These are phyloP conservation scores for Brachyhypopomus gauderio DNA, from an alignment of 2,113 vertebrate species.

Conservation along the genomic window DNA sequence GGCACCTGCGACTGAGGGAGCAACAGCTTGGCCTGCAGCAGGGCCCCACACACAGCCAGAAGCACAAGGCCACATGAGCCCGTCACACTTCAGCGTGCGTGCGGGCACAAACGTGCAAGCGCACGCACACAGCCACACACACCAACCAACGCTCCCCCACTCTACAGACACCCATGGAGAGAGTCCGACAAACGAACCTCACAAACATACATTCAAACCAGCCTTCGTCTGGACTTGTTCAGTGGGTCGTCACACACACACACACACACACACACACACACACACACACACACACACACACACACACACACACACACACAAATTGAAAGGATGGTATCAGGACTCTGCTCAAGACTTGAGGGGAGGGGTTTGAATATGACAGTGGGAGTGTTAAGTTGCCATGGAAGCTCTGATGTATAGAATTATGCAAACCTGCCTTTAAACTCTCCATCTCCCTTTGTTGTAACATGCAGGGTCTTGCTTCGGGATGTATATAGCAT, in stretches of 20 bases:
- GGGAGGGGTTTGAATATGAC: constrained; percentile 29
- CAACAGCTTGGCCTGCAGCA: constrained; percentile 71
- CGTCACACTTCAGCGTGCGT: too few relatives aligned
- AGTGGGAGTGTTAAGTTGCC: constrained; percentile 31
- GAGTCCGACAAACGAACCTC: constrained; percentile 41
- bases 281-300: background rate
- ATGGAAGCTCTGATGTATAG: constrained; percentile 49
- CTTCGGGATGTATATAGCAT: constrained; percentile 39
- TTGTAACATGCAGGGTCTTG: constrained; percentile 35
- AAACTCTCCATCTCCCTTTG: constrained; percentile 72
- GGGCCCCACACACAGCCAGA: constrained; percentile 76
- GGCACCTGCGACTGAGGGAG: constrained; percentile 74
- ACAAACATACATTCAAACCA: constrained; percentile 44
- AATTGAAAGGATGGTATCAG: constrained; percentile 33
- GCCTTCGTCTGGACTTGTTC: constrained; percentile 42
- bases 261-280: too few relatives aligned
- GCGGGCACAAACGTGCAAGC: too few relatives aligned
- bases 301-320: background rate
- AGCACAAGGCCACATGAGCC: constrained; percentile 74
- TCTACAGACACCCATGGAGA: constrained; percentile 38
- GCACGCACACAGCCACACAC: background rate
- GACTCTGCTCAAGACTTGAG: constrained; percentile 18
- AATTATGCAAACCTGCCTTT: constrained; percentile 77
- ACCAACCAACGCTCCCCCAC: constrained; percentile 44
- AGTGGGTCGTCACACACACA: constrained; percentile 19